A percentile compares a stretch with the other conserved stretches of the same genome.
These are phyloP conservation scores for Cremastobaeus sp. DNA, from an alignment of 2,888 invertebrate genomes.

Conservation along the genomic window DNA sequence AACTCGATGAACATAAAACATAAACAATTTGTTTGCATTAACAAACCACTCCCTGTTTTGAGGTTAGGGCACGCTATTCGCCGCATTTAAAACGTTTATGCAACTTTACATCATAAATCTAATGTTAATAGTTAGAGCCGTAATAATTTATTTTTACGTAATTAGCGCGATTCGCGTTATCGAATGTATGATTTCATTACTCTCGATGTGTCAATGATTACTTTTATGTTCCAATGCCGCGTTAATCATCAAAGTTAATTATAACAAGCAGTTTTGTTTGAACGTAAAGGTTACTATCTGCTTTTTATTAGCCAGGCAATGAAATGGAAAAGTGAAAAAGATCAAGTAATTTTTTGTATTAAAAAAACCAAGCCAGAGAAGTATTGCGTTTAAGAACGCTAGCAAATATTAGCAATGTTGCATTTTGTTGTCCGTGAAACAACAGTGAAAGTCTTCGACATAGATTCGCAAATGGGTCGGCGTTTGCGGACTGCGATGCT, in stretches of 20 bases:
- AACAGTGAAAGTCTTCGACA: constrained; percentile 75
- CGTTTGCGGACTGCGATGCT: constrained; percentile 23
- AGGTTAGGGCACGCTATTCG: constrained; percentile 37
- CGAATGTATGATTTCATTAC: constrained; percentile 38
- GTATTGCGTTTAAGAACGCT: too few relatives aligned
- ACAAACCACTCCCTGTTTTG: constrained; percentile 48
- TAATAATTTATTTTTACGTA: constrained; percentile 48
- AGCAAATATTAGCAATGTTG: constrained; percentile 73
- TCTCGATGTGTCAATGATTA: constrained; percentile 41
- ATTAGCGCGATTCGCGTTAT: constrained; percentile 33
- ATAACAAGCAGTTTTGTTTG: constrained; percentile 11
- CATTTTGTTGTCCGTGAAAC: constrained; percentile 78
- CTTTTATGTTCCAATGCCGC: constrained; percentile 50
- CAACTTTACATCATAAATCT: constrained; percentile 39
- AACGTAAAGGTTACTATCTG: too few relatives aligned
- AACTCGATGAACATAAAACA: constrained; percentile 7
- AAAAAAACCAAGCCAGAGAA: too few relatives aligned
- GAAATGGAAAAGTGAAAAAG: constrained; percentile 12
- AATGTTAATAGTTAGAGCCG: constrained; percentile 22
- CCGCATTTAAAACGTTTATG: constrained; percentile 26
- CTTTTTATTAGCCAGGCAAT: not conserved
- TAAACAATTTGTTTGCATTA: constrained; percentile 29
- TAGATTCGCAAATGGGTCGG: constrained; percentile 51
- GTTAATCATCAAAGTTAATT: constrained; percentile 42
- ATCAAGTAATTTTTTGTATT: not conserved